These are phyloP conservation scores for Megalopta genalis DNA, from an alignment of 1,140 invertebrate genomes.

Conservation along the genomic window DNA sequence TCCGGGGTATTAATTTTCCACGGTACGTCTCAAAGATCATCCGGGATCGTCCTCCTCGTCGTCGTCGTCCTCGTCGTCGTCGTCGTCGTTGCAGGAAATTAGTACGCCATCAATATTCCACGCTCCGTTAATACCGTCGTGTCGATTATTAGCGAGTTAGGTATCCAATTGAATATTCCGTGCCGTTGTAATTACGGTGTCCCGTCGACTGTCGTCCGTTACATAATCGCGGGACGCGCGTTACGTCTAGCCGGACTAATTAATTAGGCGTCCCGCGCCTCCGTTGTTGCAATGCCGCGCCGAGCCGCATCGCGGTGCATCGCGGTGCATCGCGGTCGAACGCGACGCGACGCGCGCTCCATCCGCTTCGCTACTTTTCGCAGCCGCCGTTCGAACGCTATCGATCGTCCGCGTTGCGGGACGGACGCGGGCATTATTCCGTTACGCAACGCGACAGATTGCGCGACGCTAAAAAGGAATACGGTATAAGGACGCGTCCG, in stretches of 20 bases:
- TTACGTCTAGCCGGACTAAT: slow-evolving; percentile 47
- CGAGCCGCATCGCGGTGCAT: no score
- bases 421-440: no score
- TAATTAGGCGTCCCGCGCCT: slow-evolving; percentile 51
- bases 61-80: slow-evolving; percentile 23
- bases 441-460: slow-evolving; percentile 31
- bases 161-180: slow-evolving; percentile 70
- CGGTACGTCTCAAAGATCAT: slow-evolving; percentile 11
- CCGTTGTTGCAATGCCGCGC: slow-evolving; percentile 11
- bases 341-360: no score
- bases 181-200: slow-evolving; percentile 65
- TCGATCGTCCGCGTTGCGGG: slow-evolving; percentile 9
- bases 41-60: slow-evolving; percentile 10
- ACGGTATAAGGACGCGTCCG: not conserved
- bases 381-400: not conserved
- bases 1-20: slow-evolving; percentile 20
- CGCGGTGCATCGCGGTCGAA: no score
- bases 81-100: slow-evolving; percentile 52
- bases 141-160: slow-evolving; percentile 71
- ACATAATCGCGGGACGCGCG: slow-evolving; percentile 54
- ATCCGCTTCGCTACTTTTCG: not conserved
- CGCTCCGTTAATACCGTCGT: slow-evolving; percentile 65
- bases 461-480: slow-evolving; percentile 9
- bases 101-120: slow-evolving; percentile 66
- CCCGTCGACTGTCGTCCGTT: slow-evolving; percentile 56